A percentile compares a stretch with the other conserved stretches of the same genome.
phyloP scores from a whole-genome alignment of 2,888 invertebrate genomes.

The Tiliacea aurago region DNA sequence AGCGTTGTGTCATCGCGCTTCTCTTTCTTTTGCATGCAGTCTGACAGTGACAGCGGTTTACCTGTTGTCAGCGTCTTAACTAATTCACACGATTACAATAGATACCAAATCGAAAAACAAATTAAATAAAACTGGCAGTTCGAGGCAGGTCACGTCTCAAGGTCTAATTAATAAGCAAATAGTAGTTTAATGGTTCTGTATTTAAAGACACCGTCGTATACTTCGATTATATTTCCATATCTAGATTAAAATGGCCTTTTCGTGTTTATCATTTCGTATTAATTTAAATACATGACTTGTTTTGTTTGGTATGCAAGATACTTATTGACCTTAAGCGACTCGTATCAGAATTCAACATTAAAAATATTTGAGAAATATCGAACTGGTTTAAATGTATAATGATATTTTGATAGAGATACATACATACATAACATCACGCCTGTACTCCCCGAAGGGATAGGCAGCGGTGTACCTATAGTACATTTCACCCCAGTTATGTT shows the following conservation, averaged over 20 bases:
- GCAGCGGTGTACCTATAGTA: too few relatives aligned
- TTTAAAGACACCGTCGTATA: slow-evolving; percentile 27
- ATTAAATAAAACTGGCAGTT: slow-evolving; percentile 29
- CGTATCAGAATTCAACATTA: slow-evolving; percentile 16
- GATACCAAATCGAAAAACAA: slow-evolving; percentile 20
- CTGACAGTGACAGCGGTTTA: too few relatives aligned
- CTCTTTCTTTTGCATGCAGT: too few relatives aligned
- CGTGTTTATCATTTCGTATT: slow-evolving; percentile 34
- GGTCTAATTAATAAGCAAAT: slow-evolving; percentile 44
- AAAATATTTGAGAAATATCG: slow-evolving; percentile 22
- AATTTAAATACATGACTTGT: slow-evolving; percentile 44
- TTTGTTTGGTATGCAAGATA: slow-evolving; percentile 44
- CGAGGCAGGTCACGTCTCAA: slow-evolving; percentile 43
- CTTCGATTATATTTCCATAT: slow-evolving; percentile 57
- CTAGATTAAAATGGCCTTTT: slow-evolving; percentile 48
- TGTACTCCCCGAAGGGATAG: too few relatives aligned
- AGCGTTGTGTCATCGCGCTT: too few relatives aligned
- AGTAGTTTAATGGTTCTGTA: slow-evolving; percentile 26
- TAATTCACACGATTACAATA: slow-evolving; percentile 30
- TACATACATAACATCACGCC: too few relatives aligned
- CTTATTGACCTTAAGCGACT: slow-evolving; percentile 52
- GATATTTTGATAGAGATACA: slow-evolving; percentile 40
- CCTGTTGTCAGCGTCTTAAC: too few relatives aligned
- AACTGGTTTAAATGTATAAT: slow-evolving; percentile 43
- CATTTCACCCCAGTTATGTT: too few relatives aligned